Percentiles rank a stretch among this genome's conserved stretches.
phyloP scores from a whole-genome alignment of 30 jellyfish, hydroid and myxozoan species.

The Turritopsis dohrnii region DNA sequence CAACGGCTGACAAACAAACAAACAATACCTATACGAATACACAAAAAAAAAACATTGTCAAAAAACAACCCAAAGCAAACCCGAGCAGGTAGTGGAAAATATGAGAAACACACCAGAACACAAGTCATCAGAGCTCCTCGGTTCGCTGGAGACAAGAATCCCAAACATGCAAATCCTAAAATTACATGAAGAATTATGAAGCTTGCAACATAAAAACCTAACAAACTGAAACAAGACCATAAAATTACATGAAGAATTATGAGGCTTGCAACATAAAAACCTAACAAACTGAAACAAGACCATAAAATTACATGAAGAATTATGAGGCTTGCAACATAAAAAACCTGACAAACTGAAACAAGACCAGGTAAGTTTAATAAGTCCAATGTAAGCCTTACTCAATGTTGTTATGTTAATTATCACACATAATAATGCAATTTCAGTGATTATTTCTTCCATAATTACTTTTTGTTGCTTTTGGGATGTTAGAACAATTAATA shows the following conservation, averaged over 20 bases:
- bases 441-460: too few species aligned
- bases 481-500: too few species aligned
- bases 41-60: neutral
- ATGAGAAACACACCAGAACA: conserved; percentile 54
- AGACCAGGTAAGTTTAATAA: too few species aligned
- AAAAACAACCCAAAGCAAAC: neutral
- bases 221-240: neutral
- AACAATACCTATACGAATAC: conserved; percentile 64
- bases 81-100: neutral
- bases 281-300: neutral
- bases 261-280: too few species aligned
- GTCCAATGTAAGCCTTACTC: too few species aligned
- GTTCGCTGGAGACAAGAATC: conserved; percentile 97
- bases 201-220: too few species aligned
- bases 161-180: conserved; percentile 95
- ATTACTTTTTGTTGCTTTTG: too few species aligned
- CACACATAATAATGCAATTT: too few species aligned
- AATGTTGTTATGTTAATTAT: too few species aligned
- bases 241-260: neutral
- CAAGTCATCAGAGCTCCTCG: conserved; percentile 98
- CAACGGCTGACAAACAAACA: conserved; percentile 89
- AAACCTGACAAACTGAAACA: neutral
- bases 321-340: too few species aligned
- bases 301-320: neutral
- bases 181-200: neutral